phyloP scores from a whole-genome alignment of 2,113 vertebrate species.

The Notiomystis cincta region DNA sequence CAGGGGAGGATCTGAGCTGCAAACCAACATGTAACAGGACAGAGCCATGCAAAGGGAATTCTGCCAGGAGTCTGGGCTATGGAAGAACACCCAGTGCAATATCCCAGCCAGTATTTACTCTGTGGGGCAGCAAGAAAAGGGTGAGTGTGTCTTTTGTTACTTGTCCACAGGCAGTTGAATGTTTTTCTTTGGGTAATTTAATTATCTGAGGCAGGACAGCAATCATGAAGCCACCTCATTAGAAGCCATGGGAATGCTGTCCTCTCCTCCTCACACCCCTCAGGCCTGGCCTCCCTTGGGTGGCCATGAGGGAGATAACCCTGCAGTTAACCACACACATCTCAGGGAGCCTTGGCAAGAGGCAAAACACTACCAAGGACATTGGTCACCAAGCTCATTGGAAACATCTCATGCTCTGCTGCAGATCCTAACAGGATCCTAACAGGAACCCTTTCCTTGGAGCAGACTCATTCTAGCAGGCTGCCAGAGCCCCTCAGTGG shows the following conservation, averaged over 20 bases:
- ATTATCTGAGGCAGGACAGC: neutral
- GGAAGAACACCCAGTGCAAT: neutral
- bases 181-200: neutral
- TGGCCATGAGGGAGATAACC: neutral
- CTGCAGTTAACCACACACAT: neutral
- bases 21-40: neutral
- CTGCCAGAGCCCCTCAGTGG: neutral
- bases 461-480: neutral
- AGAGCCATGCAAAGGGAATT: neutral
- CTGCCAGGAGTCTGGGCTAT: neutral
- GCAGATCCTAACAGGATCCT: neutral
- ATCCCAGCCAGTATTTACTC: neutral
- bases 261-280: neutral
- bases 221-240: neutral
- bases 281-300: neutral
- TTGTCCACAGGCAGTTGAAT: neutral
- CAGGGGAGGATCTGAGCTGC: neutral
- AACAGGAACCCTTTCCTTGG: neutral
- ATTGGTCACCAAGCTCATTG: neutral
- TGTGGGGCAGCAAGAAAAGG: neutral
- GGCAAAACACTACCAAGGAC: neutral
- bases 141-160: neutral
- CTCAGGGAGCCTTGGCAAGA: neutral
- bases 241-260: neutral
- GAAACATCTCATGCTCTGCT: neutral